Evolutionary conservation across 2,797 vertebrate genomes (phyloP).

Genomic region (Sebastes trivittatus): DNA sequence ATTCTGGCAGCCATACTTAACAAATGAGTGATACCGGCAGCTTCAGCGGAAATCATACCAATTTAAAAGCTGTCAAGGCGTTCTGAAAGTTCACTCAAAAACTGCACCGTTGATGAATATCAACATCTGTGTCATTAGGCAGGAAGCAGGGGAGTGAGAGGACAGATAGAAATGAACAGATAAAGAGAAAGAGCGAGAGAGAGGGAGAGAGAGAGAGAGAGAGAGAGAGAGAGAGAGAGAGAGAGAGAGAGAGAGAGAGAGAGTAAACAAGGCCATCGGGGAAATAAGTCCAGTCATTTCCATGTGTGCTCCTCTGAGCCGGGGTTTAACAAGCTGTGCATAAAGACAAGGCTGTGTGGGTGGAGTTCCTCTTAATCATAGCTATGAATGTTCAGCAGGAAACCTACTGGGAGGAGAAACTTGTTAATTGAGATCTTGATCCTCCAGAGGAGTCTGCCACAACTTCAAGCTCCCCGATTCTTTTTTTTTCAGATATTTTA

Average conservation of each 20-base stretch:
- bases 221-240: neutral
- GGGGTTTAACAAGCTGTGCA: constrained; percentile 72
- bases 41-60: neutral
- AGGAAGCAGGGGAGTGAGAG: constrained; percentile 10
- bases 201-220: neutral
- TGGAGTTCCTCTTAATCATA: constrained; percentile 68
- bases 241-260: neutral
- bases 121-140: constrained; percentile 24
- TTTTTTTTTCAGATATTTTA: constrained; percentile 61
- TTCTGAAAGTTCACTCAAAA: neutral
- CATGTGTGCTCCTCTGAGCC: constrained; percentile 54
- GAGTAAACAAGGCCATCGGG: constrained; percentile 66
- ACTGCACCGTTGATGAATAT: constrained; percentile 20
- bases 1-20: neutral
- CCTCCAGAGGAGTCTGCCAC: constrained; percentile 60
- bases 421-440: constrained; percentile 79
- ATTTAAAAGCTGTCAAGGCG: constrained; percentile 10
- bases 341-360: constrained; percentile 61
- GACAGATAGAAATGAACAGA: constrained; percentile 14
- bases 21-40: neutral
- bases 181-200: neutral
- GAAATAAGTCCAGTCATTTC: constrained; percentile 78
- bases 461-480: constrained; percentile 60
- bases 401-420: constrained; percentile 58
- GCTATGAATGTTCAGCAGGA: constrained; percentile 54